phyloP scores from a whole-genome alignment of 2,888 invertebrate genomes.

The Trichogramma dendrolimi region DNA sequence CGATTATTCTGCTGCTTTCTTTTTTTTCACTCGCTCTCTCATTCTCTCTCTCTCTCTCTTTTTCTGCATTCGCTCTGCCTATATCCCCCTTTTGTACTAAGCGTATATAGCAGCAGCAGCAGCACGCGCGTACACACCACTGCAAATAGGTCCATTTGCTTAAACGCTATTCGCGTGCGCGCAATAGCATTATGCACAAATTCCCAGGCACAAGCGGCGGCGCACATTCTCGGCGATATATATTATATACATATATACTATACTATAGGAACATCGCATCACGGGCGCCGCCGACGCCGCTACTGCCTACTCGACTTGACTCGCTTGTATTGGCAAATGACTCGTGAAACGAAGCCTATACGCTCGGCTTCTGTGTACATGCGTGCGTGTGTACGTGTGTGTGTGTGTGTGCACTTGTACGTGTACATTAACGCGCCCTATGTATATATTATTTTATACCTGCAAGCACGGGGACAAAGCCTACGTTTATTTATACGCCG shows the following conservation, averaged over 20 bases:
- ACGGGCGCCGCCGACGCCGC: slow-evolving; percentile 27
- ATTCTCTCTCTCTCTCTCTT: background rate
- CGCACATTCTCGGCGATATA: too few species aligned
- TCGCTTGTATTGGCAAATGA: slow-evolving; percentile 37
- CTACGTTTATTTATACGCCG: too few species aligned
- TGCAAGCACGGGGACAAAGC: too few species aligned
- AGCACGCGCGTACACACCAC: slow-evolving; percentile 15
- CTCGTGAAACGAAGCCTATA: slow-evolving; percentile 39
- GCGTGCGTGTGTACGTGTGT: too few species aligned
- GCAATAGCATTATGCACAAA: slow-evolving; percentile 33
- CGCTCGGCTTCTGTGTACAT: background rate
- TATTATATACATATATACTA: background rate
- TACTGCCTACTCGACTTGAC: too few species aligned
- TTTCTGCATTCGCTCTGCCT: background rate
- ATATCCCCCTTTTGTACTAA: background rate
- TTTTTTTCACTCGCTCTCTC: background rate
- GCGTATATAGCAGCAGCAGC: too few species aligned
- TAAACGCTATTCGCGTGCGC: slow-evolving; percentile 34
- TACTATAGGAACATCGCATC: background rate
- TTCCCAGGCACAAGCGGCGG: slow-evolving; percentile 19
- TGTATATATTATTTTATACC: too few species aligned
- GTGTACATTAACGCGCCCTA: too few species aligned
- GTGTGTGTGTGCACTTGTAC: too few species aligned
- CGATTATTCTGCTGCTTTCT: background rate
- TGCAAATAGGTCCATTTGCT: slow-evolving; percentile 40